phyloP scores from a whole-genome alignment of 2,888 invertebrate species.

The Athalia circularis region DNA sequence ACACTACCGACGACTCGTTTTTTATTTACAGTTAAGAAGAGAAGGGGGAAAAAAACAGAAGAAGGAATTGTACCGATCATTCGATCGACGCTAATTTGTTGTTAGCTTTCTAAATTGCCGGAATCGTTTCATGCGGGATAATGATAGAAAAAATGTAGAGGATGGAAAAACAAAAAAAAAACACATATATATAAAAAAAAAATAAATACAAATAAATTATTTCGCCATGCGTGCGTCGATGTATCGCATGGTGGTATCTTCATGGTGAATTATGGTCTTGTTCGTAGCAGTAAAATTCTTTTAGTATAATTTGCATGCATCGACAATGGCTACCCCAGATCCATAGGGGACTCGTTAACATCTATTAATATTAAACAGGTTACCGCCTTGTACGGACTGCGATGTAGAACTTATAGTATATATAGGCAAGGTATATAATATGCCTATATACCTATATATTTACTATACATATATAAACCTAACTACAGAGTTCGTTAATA shows the following conservation, averaged over 20 bases:
- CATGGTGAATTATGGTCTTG: conserved; percentile 10
- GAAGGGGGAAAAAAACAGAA: too few relatives aligned
- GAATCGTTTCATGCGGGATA: too few relatives aligned
- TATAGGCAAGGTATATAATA: too few relatives aligned
- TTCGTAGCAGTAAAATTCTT: not conserved
- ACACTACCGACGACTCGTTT: too few relatives aligned
- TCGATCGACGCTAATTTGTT: too few relatives aligned
- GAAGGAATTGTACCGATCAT: too few relatives aligned
- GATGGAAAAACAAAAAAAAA: not conserved
- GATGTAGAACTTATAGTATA: too few relatives aligned
- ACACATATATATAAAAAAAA: not conserved
- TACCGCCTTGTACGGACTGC: not conserved
- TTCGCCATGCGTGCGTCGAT: not conserved
- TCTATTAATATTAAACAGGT: conserved; percentile 39
- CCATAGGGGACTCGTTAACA: conserved; percentile 38
- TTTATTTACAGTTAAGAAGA: too few relatives aligned
- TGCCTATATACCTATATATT: too few relatives aligned
- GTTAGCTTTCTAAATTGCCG: too few relatives aligned
- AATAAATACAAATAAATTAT: too few relatives aligned
- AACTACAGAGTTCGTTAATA: conserved; percentile 23
- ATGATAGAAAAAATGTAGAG: not conserved
- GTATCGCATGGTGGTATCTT: not conserved
- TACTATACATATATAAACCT: too few relatives aligned
- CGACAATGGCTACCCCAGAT: conserved; percentile 38
- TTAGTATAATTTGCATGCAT: conserved; percentile 29